Conservation (phyloP, 1,140 invertebrate genomes). For the Probaryconus sp. region DNA sequence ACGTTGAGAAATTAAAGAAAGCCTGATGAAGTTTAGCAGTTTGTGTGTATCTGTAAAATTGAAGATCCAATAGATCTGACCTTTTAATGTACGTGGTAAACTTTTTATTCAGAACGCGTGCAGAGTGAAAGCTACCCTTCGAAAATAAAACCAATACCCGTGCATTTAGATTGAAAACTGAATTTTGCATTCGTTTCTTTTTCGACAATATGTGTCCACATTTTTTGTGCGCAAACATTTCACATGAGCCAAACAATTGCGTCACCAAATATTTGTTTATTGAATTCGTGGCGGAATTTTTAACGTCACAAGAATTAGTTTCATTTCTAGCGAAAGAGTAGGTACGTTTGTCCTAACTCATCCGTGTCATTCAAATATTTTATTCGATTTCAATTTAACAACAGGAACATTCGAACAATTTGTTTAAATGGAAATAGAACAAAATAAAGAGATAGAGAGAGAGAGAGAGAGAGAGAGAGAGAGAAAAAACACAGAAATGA, state of each 20-base stretch:
- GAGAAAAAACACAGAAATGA: neutral
- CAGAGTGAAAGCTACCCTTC: constrained; percentile 56
- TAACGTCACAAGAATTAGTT: constrained; percentile 35
- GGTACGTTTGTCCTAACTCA: constrained; percentile 1
- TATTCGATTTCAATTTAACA: no score
- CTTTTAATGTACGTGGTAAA: constrained; percentile 65
- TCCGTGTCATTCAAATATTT: constrained; percentile 15
- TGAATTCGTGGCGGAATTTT: constrained; percentile 45
- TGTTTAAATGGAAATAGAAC: no score
- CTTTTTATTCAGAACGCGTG: constrained; percentile 64
- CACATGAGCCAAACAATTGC: constrained; percentile 43
- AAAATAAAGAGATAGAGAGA: no score
- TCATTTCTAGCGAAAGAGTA: neutral
- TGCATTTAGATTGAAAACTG: constrained; percentile 74
- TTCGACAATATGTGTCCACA: constrained; percentile 70
- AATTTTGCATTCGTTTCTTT: constrained; percentile 72
- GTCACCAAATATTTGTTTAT: constrained; percentile 50
- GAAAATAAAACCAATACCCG: constrained; percentile 58
- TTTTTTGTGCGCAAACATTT: constrained; percentile 55
- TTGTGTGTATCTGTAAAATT: constrained; percentile 24
- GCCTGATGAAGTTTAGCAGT: constrained; percentile 27
- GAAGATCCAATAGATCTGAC: constrained; percentile 45
- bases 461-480: no score
- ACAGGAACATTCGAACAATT: no score
- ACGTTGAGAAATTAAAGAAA: constrained; percentile 35